Evolutionary conservation across 2,888 invertebrate genomes (phyloP).

Genomic region (Drosophila affinis): DNA sequence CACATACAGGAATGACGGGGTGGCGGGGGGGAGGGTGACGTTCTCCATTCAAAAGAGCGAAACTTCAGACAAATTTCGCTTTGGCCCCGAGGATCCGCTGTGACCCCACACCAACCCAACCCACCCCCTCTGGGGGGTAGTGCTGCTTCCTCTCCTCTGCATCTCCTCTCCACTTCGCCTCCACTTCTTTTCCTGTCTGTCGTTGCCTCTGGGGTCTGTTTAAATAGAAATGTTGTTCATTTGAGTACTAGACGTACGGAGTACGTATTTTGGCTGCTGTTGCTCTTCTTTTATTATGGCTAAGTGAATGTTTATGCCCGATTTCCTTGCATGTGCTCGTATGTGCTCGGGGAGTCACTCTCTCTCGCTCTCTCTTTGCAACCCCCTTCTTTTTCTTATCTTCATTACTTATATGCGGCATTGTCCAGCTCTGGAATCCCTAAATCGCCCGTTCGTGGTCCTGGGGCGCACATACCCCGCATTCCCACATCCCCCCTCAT

Average conservation of each 20-base stretch:
- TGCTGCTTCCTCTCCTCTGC: neutral
- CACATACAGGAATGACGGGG: neutral
- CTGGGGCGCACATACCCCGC: slow-evolving; percentile 13
- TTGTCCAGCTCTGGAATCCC: slow-evolving; percentile 36
- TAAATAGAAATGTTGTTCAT: slow-evolving; percentile 58
- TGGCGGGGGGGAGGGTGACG: neutral
- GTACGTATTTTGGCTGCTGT: slow-evolving; percentile 34
- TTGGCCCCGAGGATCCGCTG: neutral
- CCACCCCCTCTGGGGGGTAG: neutral
- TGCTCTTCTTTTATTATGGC: slow-evolving; percentile 67
- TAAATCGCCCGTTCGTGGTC: slow-evolving; percentile 20
- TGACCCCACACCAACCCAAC: neutral
- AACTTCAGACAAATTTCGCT: slow-evolving; percentile 39
- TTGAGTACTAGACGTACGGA: slow-evolving; percentile 17
- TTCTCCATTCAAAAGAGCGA: slow-evolving; percentile 1
- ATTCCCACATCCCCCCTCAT: slow-evolving; percentile 20
- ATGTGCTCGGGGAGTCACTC: neutral
- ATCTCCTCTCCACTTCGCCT: neutral
- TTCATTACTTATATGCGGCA: slow-evolving; percentile 13
- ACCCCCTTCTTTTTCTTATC: slow-evolving; percentile 32
- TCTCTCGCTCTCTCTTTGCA: neutral
- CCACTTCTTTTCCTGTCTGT: neutral
- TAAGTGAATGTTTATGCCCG: slow-evolving; percentile 66
- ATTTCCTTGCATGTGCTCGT: slow-evolving; percentile 49
- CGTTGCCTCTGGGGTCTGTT: slow-evolving; percentile 8